Evolutionary conservation across 2,888 invertebrate genomes (phyloP), one percentile per base, ranked within the genome.

Genomic region (Calliscelio sp.): DNA sequence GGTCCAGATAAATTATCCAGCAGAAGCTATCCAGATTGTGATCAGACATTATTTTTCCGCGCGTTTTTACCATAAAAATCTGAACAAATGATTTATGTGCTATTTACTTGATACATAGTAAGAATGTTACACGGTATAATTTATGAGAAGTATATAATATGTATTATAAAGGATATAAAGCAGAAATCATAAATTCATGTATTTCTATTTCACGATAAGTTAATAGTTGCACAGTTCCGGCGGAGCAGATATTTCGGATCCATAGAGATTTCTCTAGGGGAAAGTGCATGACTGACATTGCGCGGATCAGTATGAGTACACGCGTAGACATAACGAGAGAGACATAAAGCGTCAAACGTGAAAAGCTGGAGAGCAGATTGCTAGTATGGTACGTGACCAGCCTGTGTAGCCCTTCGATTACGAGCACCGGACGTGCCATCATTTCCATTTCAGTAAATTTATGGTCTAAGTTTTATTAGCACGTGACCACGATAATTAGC

Each of bases 301-400:
- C 51, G 49, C 63, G 24, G 82, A 77, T 80, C 71, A 57, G 80
- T 78, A 73, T 51, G 81, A 88, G 85, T 59, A 74, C 85, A 84
- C 83, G 85, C 75, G 81, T 86, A 87, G 85, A 85, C 86, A 86
- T 87, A 88, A 87, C 87, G 88, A 66, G 87, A 84, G 84, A 88
- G 89, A 89, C 89, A 88, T 89, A 88, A 90, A 90, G 88, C 88
- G 88, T 90, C 90, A 90, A 89, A 89, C 88, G 89, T 90, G 89
- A 90, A 86, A 86, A 83, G 86, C 84, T 82, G 80, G 77, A 86
- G 88, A 88, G 87, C 89, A 88, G 87, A 90, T 89, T 88, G 88
- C 86, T 84, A 59, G 84, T 81, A 61, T 78, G 71, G 86, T 88
- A 90, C 90, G 90, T 90, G 90, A 90, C 88, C 89, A 88, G 89